These are phyloP conservation scores for Trissolcus japonicus DNA, from an alignment of 2,888 invertebrate species.

Conservation along the genomic window DNA sequence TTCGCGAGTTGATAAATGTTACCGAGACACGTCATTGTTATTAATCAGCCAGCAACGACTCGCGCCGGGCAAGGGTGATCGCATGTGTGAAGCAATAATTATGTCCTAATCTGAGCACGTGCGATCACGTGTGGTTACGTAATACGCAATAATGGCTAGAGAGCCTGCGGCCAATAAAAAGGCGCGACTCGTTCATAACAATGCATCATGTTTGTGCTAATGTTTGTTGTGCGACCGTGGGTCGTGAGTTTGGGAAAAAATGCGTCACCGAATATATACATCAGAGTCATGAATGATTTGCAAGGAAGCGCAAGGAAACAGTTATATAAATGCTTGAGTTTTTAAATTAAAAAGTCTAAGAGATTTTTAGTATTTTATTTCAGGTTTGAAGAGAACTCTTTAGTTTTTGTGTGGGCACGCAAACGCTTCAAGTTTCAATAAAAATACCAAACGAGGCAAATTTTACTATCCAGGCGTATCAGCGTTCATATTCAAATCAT, in stretches of 20 bases:
- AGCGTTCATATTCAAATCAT: constrained; percentile 16
- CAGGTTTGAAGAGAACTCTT: neutral
- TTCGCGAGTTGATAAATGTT: constrained; percentile 55
- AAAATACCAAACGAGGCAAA: constrained; percentile 9
- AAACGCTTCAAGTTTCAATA: neutral
- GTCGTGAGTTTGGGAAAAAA: constrained; percentile 13
- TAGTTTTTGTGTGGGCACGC: neutral
- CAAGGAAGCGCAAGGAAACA: too few species aligned
- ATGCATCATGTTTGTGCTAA: constrained; percentile 14
- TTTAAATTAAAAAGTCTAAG: too few species aligned
- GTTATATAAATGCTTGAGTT: too few species aligned
- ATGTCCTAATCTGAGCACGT: constrained; percentile 52
- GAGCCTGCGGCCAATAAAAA: constrained; percentile 38
- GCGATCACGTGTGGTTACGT: constrained; percentile 47
- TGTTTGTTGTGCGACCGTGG: constrained; percentile 15
- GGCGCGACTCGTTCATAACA: neutral
- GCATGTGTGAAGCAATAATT: constrained; percentile 50
- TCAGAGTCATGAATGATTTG: neutral
- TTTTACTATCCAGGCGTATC: constrained; percentile 28
- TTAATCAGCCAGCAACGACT: constrained; percentile 36
- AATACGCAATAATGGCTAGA: constrained; percentile 44
- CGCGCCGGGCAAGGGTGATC: constrained; percentile 21
- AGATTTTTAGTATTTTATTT: too few species aligned
- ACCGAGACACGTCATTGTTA: constrained; percentile 46
- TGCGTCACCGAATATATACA: neutral